These are phyloP conservation scores for Papilio dardanus DNA, from an alignment of 1,140 invertebrate genomes.

Conservation along the genomic window DNA sequence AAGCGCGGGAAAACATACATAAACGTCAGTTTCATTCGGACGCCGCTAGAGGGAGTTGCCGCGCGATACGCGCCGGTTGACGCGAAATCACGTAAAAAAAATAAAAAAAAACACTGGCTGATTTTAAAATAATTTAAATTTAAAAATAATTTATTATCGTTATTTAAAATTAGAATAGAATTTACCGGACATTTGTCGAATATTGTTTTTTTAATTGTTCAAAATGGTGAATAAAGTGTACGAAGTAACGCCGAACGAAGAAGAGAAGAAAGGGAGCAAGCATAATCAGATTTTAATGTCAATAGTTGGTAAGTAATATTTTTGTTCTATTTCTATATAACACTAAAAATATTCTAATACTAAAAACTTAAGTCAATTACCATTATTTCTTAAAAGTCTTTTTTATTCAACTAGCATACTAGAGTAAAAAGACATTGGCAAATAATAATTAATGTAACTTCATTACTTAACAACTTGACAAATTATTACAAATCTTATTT, in stretches of 20 bases:
- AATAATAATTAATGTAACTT: not conserved
- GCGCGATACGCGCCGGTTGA: constrained; percentile 19
- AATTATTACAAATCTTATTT: constrained; percentile 6
- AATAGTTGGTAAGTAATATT: constrained; percentile 65
- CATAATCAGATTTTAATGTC: constrained; percentile 74
- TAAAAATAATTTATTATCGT: constrained; percentile 16
- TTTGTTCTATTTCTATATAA: not conserved
- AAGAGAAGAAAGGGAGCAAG: constrained; percentile 59
- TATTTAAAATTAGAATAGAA: not conserved
- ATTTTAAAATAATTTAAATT: constrained; percentile 1
- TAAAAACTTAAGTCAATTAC: no score
- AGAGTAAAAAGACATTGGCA: not conserved
- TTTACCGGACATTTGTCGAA: not conserved
- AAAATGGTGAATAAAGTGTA: constrained; percentile 74
- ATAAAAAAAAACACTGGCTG: constrained; percentile 8
- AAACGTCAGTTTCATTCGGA: constrained; percentile 32
- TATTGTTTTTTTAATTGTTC: constrained; percentile 22
- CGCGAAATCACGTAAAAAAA: constrained; percentile 2
- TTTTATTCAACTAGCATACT: not conserved
- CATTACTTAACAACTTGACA: not conserved
- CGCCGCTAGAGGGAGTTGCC: not conserved
- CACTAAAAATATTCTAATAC: no score
- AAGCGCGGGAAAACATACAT: constrained; percentile 37
- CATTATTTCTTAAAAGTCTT: no score
- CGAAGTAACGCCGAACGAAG: constrained; percentile 54